These are phyloP conservation scores for Gymnoscopelus microlampas DNA, from an alignment of 2,797 vertebrate genomes.

Conservation along the genomic window DNA sequence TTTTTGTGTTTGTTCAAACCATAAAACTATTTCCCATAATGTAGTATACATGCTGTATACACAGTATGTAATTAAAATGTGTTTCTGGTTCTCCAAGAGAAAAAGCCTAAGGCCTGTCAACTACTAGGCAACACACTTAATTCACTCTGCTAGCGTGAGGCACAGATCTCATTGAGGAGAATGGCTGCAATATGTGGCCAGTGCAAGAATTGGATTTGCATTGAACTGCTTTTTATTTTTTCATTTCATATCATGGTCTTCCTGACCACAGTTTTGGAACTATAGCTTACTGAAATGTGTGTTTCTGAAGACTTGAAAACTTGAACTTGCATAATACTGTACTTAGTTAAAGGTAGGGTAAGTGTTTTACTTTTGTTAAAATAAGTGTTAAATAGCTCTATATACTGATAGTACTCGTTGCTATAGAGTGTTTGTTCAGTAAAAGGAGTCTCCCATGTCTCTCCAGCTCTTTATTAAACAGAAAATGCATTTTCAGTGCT, in stretches of 20 bases:
- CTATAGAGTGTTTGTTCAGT: too few species aligned
- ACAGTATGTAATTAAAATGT: background rate
- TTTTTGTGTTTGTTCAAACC: background rate
- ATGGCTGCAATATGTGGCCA: constrained; percentile 2
- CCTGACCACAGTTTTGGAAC: too few species aligned
- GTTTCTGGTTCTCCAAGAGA: constrained; percentile 17
- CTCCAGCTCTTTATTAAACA: too few species aligned
- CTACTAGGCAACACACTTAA: constrained; percentile 25
- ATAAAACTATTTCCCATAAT: background rate
- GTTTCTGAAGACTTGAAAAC: too few species aligned
- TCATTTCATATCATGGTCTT: background rate
- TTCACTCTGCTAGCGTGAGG: constrained; percentile 13
- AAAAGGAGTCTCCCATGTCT: too few species aligned
- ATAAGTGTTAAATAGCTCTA: too few species aligned
- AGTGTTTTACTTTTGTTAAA: too few species aligned
- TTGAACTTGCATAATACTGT: too few species aligned
- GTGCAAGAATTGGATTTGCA: background rate
- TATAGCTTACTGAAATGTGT: too few species aligned
- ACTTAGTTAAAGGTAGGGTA: too few species aligned
- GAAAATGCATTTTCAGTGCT: too few species aligned
- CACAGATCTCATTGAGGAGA: constrained; percentile 8
- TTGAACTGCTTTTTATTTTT: background rate
- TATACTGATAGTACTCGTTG: too few species aligned
- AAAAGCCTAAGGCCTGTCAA: constrained; percentile 25
- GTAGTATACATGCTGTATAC: background rate